Evolutionary conservation across 2,113 vertebrate species (phyloP).

Genomic region (Eleginops maclovinus): DNA sequence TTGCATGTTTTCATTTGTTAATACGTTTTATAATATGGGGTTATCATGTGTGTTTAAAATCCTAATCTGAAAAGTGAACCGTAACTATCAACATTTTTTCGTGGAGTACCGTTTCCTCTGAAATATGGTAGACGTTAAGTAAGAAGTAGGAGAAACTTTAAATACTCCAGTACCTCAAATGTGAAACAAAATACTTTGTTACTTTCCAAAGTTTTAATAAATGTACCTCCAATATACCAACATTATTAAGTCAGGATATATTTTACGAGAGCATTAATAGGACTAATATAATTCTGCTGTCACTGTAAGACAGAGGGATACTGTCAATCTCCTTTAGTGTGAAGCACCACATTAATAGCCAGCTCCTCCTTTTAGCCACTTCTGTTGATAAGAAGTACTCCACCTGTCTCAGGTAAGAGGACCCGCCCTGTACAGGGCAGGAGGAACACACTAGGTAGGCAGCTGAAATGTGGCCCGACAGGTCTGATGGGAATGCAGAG

Average conservation of each 20-base stretch:
- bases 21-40: not conserved
- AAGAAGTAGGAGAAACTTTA: not conserved
- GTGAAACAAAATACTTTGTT: not conserved
- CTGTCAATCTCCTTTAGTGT: not conserved
- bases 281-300: not conserved
- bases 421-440: slow-evolving; percentile 54
- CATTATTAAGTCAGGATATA: not conserved
- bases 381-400: slow-evolving; percentile 36
- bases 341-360: not conserved
- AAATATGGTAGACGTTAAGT: not conserved
- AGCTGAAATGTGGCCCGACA: slow-evolving; percentile 83
- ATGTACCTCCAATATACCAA: not conserved
- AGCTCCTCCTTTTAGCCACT: slow-evolving; percentile 35
- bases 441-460: slow-evolving; percentile 18
- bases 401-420: slow-evolving; percentile 67
- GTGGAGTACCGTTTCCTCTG: not conserved
- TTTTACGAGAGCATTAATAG: too few relatives aligned
- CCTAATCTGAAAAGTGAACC: not conserved
- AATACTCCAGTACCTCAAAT: not conserved
- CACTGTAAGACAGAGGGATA: not conserved
- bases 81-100: not conserved
- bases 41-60: not conserved
- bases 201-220: not conserved
- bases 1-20: not conserved
- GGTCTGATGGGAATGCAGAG: slow-evolving; percentile 77